Percentiles rank a stretch among this genome's conserved stretches.
These are phyloP conservation scores for Lynx canadensis DNA, from an alignment of 2,113 vertebrate genomes.

Conservation along the genomic window DNA sequence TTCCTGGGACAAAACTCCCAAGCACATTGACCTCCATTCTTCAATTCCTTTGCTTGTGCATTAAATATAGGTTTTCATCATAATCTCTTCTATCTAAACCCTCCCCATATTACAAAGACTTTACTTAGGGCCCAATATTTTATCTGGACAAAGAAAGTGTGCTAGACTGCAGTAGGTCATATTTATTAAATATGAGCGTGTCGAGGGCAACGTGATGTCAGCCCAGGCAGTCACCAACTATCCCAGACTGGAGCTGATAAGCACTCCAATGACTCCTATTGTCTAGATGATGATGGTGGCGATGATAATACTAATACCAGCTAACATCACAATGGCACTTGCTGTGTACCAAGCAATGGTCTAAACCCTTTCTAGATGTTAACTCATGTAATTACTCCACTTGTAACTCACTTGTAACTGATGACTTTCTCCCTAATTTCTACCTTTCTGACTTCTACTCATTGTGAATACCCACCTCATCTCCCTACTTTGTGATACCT, in stretches of 20 bases:
- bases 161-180: not conserved
- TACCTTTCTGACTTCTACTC: not conserved
- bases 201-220: not conserved
- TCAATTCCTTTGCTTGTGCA: not conserved
- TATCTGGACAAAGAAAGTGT: not conserved
- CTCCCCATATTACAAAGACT: not conserved
- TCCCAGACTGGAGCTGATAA: not conserved
- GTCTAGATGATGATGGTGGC: not conserved
- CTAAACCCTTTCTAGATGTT: not conserved
- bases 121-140: not conserved
- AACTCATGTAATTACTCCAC: not conserved
- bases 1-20: not conserved
- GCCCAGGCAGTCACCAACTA: not conserved
- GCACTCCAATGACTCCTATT: not conserved
- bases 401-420: conserved; percentile 19
- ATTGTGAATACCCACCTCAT: not conserved
- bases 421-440: not conserved
- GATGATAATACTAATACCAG: not conserved
- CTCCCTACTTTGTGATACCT: not conserved
- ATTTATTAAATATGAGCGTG: not conserved
- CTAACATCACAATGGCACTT: not conserved
- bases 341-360: not conserved
- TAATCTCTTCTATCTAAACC: not conserved
- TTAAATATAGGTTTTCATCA: not conserved
- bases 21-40: not conserved